A percentile compares a stretch with the other conserved stretches of the same genome.
phyloP scores from a whole-genome alignment of 2,888 invertebrate species.

The Halictus quadricinctus region DNA sequence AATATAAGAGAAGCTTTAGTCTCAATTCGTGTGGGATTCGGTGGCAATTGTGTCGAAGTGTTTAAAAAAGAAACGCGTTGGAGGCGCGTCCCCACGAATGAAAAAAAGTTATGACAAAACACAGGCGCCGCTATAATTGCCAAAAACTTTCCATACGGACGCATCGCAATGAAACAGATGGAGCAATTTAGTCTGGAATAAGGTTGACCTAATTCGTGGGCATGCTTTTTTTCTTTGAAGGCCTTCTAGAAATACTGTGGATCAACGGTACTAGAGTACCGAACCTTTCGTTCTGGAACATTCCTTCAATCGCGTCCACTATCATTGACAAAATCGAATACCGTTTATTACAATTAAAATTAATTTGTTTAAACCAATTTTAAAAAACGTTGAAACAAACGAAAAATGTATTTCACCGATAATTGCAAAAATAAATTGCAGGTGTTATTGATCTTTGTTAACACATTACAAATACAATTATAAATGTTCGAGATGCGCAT shows the following conservation, averaged over 20 bases:
- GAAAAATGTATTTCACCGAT: neutral
- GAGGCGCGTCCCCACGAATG: conserved; percentile 10
- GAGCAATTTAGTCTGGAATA: conserved; percentile 71
- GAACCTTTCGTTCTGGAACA: neutral
- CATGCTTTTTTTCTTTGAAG: conserved; percentile 42
- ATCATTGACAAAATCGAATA: neutral
- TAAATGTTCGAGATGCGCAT: neutral
- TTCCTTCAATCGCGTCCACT: neutral
- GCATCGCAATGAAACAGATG: conserved; percentile 63
- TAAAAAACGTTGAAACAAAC: neutral
- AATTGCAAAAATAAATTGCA: neutral
- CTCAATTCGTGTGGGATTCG: neutral
- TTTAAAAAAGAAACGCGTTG: conserved; percentile 9
- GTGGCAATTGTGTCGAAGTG: neutral
- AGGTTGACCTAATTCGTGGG: conserved; percentile 70
- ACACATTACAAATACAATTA: neutral
- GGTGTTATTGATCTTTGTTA: too few relatives aligned
- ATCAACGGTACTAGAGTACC: neutral
- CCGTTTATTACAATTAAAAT: too few relatives aligned
- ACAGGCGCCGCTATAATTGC: conserved; percentile 64
- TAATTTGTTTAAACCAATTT: neutral
- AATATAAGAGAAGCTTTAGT: neutral
- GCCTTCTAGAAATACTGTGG: conserved; percentile 32
- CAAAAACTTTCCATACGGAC: conserved; percentile 64
- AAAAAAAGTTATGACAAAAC: conserved; percentile 22